Base-by-base conservation (phyloP, 2,797 vertebrate species). In the Lepilemur septentrionalis region DNA sequence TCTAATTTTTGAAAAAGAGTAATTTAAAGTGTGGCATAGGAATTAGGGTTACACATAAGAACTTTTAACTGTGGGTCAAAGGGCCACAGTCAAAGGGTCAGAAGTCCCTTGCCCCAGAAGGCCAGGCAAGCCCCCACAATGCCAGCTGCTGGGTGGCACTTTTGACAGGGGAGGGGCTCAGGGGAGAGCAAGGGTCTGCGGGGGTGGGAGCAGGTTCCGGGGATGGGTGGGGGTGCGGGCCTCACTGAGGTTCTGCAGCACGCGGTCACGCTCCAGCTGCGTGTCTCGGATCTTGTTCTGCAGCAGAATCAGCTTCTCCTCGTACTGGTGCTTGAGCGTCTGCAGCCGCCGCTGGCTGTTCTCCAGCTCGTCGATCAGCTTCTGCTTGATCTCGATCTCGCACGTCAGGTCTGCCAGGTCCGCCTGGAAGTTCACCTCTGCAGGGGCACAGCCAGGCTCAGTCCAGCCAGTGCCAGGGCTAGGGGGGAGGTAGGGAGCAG, bases 331-430 rank as follows among this genome's bases (percentile, higher is more conserved):
- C 98, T 99, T 99, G 67, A 99, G 99, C 11, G 99, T 99, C 97
- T 99, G 99, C 95, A 99, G 98, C 93, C 99, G 98, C 59, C 99
- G 98, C 98, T 99, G 99, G 98, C 99, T 99, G 98, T 99, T 99
- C 98, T 99, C 99, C 98, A 99, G 98, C 97, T 99, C 99, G 0
- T 99, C 99, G 4, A 99, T 99, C 97, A 99, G 99, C 98, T 99
- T 99, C 99, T 99, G 99, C 96, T 99, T 99, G 98, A 99, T 99
- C 98, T 99, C 99, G 18, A 99, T 99, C 98, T 99, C 99, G 0
- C 99, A 99, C 0, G 99, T 99, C 98, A 99, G 97, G 98, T 99
- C 99, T 0, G 99, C 99, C 97, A 99, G 98, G 97, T 99, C 99
- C 0, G 99, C 99, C 98, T 99, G 99, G 97, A 99, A 99, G 98